Base-by-base conservation (phyloP, 1,140 invertebrate species). In the Caligus rogercresseyi region DNA sequence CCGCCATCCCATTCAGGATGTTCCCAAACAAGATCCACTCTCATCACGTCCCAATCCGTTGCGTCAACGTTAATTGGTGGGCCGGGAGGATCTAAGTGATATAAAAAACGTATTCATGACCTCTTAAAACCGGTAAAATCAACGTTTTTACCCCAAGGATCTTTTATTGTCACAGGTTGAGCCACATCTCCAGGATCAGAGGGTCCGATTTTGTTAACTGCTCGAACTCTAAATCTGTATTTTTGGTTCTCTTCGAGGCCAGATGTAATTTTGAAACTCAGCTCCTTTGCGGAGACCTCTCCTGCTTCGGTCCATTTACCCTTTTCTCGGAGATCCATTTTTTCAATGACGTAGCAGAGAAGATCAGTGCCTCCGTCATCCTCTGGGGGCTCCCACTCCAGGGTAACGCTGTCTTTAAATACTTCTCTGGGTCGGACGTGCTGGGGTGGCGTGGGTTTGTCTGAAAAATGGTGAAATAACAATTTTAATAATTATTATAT, bases 21-120 rank as follows among this genome's bases (percentile, higher is more conserved):
- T 1, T 81, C 79, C 85, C 89, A 74, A 73, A 86, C 89, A 3
- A 96, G 75, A 72, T 94, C 89, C 25, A 90, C 90, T 71, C 92
- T 89, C 70, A 94, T 88, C 68, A 86, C 89, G 71, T 94, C 90
- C 92, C 92, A 96, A 69, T 96, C 92, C n/a, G 80, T 80, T n/a
- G 93, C 80, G 71, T 94, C 86, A 57, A 92, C 85, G 70, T 83
- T 81, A 61, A 82, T 83, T 13, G 92, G 92, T 70, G 94, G 93
- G 19, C 87, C 85, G 54, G 92, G 90, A 74, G 92, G 89, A 75
- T 95, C 87, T 87, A 67, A 21, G 25, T 25, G n/a, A n/a, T n/a
- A n/a, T n/a, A 21, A 1, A 55, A 61, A 43, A 43, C 31, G n/a
- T 43, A 43, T 43, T 43, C 31, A 43, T 43, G n/a, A 11, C n/a